Evolutionary conservation across 1,140 invertebrate genomes (phyloP).

Genomic region (Trichoplusia ni): DNA sequence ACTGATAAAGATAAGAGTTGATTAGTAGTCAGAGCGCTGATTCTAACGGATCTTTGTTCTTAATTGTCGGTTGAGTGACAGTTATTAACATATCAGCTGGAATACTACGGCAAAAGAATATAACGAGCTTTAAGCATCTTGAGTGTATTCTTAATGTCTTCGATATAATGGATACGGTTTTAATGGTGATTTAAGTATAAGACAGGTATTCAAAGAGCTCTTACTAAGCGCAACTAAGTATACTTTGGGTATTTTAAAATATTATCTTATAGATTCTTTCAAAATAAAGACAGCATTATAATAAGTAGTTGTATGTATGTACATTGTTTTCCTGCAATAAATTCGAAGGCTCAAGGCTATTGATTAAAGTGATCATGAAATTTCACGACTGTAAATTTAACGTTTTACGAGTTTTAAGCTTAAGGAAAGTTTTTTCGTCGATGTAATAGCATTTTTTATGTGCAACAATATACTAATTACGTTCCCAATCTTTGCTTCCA

Average conservation of each 20-base stretch:
- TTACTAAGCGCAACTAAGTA: too few species aligned
- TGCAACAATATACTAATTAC: slow-evolving; percentile 46
- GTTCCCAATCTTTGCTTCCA: slow-evolving; percentile 52
- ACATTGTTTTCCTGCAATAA: too few species aligned
- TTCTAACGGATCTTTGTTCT: slow-evolving; percentile 59
- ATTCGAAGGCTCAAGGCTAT: too few species aligned
- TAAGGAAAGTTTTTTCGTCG: slow-evolving; percentile 7
- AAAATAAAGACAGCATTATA: too few species aligned
- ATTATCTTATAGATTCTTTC: too few species aligned
- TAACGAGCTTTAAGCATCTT: background rate
- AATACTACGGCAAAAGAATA: background rate
- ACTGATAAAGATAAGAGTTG: slow-evolving; percentile 59
- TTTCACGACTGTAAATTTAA: slow-evolving; percentile 3
- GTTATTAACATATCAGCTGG: background rate
- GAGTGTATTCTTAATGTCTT: background rate
- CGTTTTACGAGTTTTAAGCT: background rate
- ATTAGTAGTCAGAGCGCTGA: slow-evolving; percentile 56
- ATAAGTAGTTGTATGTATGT: too few species aligned
- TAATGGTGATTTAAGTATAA: too few species aligned
- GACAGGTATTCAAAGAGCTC: too few species aligned
- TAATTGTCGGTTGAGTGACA: slow-evolving; percentile 51
- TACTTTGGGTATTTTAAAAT: too few species aligned
- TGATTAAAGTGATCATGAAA: slow-evolving; percentile 1
- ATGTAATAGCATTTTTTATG: slow-evolving; percentile 24
- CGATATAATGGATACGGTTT: background rate